These are phyloP conservation scores for Smittia aterrima DNA, from an alignment of 2,888 invertebrate species.

Conservation along the genomic window DNA sequence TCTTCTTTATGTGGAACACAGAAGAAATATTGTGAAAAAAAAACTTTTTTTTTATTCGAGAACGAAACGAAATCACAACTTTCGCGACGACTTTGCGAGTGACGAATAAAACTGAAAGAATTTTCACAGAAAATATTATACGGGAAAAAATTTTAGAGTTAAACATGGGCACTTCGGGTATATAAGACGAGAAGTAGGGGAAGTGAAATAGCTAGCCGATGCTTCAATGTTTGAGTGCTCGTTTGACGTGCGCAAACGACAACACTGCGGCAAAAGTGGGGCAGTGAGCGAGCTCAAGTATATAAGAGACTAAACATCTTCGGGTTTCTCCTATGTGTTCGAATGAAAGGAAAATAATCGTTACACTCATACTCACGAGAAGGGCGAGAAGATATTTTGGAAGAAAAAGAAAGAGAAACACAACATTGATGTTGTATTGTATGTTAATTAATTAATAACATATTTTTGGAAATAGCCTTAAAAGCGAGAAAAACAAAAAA, in stretches of 20 bases:
- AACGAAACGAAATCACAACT: constrained; percentile 39
- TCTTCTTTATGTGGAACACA: constrained; percentile 3
- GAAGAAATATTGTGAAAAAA: not conserved
- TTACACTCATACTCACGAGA: constrained; percentile 9
- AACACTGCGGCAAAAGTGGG: constrained; percentile 37
- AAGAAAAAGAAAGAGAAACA: no score
- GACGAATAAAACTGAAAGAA: constrained; percentile 42
- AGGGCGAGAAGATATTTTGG: not conserved
- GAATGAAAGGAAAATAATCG: constrained; percentile 25
- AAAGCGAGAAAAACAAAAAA: not conserved
- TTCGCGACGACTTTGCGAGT: constrained; percentile 41
- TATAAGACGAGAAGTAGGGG: constrained; percentile 37
- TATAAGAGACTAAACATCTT: no score
- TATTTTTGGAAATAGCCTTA: constrained; percentile 9
- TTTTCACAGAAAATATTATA: constrained; percentile 42
- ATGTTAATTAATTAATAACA: constrained; percentile 38
- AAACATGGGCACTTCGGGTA: constrained; percentile 32
- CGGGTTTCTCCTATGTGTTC: not conserved
- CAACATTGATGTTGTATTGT: no score
- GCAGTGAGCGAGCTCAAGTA: constrained; percentile 8
- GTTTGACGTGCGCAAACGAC: constrained; percentile 10
- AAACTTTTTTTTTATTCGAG: not conserved
- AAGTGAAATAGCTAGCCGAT: constrained; percentile 1
- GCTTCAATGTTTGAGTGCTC: not conserved
- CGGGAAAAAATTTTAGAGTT: constrained; percentile 29